These are phyloP conservation scores for Nycticebus coucang DNA, from an alignment of 2,113 vertebrate species.

Conservation along the genomic window DNA sequence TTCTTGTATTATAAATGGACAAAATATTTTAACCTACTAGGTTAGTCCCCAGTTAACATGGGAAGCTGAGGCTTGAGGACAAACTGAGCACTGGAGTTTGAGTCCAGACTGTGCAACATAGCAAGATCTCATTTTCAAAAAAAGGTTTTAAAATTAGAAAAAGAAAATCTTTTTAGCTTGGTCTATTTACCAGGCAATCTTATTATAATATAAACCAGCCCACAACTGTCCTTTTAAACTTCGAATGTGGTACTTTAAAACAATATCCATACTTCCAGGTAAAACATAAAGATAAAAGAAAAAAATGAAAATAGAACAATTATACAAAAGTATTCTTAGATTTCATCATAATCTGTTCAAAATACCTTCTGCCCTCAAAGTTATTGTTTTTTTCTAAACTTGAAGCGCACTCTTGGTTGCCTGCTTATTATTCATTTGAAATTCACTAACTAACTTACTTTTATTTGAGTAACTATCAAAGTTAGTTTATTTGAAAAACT, in stretches of 20 bases:
- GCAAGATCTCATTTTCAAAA: too few species aligned
- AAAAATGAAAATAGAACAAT: neutral
- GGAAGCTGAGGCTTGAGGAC: too few species aligned
- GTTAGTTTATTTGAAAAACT: too few species aligned
- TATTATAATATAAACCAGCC: neutral
- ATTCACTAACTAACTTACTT: neutral
- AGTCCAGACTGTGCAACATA: too few species aligned
- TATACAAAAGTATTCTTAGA: neutral
- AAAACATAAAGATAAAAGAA: neutral
- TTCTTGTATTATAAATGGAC: neutral
- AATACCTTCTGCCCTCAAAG: neutral
- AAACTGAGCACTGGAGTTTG: too few species aligned
- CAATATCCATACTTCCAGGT: neutral
- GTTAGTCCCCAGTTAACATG: too few species aligned
- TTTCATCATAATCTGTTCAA: neutral
- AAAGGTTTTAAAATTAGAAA: too few species aligned
- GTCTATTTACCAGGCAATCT: neutral
- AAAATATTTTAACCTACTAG: neutral
- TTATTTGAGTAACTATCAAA: too few species aligned
- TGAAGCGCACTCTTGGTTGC: neutral
- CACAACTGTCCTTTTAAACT: neutral
- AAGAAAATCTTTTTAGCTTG: neutral
- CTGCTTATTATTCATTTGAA: neutral
- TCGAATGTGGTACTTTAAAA: neutral
- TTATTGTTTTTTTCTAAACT: neutral